phyloP scores from a whole-genome alignment of 1,140 invertebrate species.

The Holcopasites calliopsidis region DNA sequence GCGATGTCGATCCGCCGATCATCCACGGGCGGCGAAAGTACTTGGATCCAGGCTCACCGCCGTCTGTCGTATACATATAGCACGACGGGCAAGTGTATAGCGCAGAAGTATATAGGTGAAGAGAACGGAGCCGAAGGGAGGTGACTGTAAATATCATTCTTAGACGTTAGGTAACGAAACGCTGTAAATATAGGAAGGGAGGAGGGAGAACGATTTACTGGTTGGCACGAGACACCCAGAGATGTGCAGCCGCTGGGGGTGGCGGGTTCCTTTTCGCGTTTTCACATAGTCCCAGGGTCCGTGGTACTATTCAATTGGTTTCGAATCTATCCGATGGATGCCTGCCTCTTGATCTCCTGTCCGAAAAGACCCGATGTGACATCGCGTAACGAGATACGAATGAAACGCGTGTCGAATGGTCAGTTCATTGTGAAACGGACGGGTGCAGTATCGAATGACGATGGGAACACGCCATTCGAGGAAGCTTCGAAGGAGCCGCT shows the following conservation, averaged over 20 bases:
- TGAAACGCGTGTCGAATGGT: neutral
- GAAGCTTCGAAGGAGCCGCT: conserved; percentile 31
- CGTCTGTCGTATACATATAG: conserved; percentile 45
- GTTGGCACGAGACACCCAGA: conserved; percentile 54
- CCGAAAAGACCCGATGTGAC: neutral
- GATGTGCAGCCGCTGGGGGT: conserved; percentile 51
- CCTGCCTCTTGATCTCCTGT: neutral
- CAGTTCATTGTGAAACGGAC: neutral
- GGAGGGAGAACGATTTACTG: conserved; percentile 23
- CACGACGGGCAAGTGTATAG: conserved; percentile 56
- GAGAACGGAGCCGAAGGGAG: conserved; percentile 23
- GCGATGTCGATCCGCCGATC: neutral
- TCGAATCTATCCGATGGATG: neutral
- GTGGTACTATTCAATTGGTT: conserved; percentile 5
- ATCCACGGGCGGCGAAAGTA: conserved; percentile 29
- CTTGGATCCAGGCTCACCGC: conserved; percentile 20
- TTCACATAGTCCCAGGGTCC: neutral
- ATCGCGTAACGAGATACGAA: neutral
- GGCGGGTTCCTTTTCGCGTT: conserved; percentile 25
- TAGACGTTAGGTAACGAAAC: conserved; percentile 65
- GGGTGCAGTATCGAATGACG: neutral
- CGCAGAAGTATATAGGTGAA: conserved; percentile 18
- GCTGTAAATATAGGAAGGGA: conserved; percentile 66
- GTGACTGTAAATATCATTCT: conserved; percentile 72
- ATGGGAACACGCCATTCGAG: neutral